Evolutionary conservation across 1,140 invertebrate species (phyloP).

Genomic region (Drosophila arizonae): DNA sequence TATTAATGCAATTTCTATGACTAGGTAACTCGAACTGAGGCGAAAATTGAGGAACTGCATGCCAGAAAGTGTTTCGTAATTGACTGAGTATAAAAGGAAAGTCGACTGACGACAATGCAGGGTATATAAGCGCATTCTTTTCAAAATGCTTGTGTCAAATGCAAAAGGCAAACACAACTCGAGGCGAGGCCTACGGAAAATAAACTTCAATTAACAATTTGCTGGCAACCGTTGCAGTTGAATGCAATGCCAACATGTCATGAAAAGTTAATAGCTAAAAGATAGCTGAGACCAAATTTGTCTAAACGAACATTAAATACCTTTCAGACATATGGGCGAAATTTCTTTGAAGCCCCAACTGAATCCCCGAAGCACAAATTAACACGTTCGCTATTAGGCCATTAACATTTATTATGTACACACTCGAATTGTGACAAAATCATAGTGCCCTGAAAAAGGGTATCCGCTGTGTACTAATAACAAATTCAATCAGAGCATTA

Average conservation of each 20-base stretch:
- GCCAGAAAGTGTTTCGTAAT: conserved; percentile 5
- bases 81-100: conserved; percentile 31
- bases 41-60: conserved; percentile 26
- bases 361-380: too few relatives aligned
- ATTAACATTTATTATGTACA: too few relatives aligned
- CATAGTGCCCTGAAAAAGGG: too few relatives aligned
- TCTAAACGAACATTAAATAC: too few relatives aligned
- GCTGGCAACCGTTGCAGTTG: conserved; percentile 2
- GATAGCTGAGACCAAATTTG: neutral
- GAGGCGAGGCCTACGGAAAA: conserved; percentile 56
- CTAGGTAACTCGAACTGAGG: neutral
- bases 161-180: conserved; percentile 56
- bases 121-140: conserved; percentile 6
- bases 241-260: conserved; percentile 8
- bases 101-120: conserved; percentile 22
- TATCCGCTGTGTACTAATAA: neutral
- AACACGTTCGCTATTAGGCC: too few relatives aligned
- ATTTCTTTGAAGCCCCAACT: too few relatives aligned
- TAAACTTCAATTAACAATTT: conserved; percentile 21
- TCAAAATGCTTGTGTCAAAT: conserved; percentile 44
- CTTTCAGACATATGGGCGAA: too few relatives aligned
- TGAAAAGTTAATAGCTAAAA: conserved; percentile 2
- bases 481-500: neutral
- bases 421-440: too few relatives aligned
- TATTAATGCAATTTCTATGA: neutral